These are phyloP conservation scores for Metellina segmentata DNA, from an alignment of 2,888 invertebrate genomes.

Conservation along the genomic window DNA sequence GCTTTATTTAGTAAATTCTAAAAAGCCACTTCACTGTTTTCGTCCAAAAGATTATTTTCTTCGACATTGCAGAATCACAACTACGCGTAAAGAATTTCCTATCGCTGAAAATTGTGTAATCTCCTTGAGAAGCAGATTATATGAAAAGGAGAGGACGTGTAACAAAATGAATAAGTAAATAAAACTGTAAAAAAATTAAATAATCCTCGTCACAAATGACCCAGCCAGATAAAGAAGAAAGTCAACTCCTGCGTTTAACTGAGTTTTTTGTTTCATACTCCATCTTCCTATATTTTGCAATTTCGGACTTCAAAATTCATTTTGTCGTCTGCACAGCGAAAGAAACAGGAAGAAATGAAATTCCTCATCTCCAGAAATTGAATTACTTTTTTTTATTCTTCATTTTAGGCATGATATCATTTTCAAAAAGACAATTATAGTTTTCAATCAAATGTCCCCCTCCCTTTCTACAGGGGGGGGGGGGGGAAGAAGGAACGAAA, in stretches of 20 bases:
- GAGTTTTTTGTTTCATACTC: background rate
- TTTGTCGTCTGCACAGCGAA: background rate
- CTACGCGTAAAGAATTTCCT: background rate
- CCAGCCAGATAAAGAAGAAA: background rate
- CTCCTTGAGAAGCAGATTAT: background rate
- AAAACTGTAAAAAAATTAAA: background rate
- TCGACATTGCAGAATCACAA: background rate
- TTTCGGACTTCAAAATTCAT: background rate
- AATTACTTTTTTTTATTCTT: constrained; percentile 37
- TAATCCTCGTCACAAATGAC: background rate
- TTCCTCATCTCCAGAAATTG: constrained; percentile 39
- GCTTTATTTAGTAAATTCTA: background rate
- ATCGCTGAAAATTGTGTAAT: background rate
- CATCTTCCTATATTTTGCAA: background rate
- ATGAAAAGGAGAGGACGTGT: background rate
- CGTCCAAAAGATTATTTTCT: background rate
- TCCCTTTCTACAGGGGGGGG: background rate
- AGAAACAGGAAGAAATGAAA: constrained; percentile 19
- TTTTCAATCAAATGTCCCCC: constrained; percentile 41
- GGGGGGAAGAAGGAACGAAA: background rate
- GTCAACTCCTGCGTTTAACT: background rate
- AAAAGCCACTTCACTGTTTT: background rate
- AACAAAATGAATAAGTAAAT: background rate
- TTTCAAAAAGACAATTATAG: constrained; percentile 55
- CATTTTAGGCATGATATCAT: constrained; percentile 48